A percentile compares a stretch with the other conserved stretches of the same genome.
Conservation (phyloP, 2,888 invertebrate species). For the Sepioteuthis lessoniana region DNA sequence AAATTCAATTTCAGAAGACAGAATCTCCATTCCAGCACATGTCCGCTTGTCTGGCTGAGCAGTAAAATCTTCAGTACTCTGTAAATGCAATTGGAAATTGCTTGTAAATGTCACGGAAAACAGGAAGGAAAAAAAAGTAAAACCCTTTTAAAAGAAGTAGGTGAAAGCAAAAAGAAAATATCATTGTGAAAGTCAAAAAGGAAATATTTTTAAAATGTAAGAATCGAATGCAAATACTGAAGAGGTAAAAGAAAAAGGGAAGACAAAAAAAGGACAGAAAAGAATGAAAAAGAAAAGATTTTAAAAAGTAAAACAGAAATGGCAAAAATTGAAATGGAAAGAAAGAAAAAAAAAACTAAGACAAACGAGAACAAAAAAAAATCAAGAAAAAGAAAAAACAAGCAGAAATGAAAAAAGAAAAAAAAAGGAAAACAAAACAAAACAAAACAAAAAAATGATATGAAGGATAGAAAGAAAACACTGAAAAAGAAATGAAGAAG, state of each 20-base stretch:
- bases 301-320: too few relatives aligned
- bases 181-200: not conserved
- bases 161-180: not conserved
- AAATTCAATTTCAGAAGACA: slow-evolving; percentile 71
- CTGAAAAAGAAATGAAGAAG: too few relatives aligned
- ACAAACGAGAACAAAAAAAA: not conserved
- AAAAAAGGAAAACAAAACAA: not conserved
- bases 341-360: too few relatives aligned
- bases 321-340: too few relatives aligned
- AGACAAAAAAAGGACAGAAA: not conserved
- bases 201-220: not conserved
- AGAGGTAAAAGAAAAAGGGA: not conserved
- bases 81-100: slow-evolving; percentile 48
- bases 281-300: too few relatives aligned
- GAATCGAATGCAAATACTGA: not conserved
- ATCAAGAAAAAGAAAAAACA: not conserved
- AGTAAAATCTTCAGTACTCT: slow-evolving; percentile 65
- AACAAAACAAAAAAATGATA: not conserved
- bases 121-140: not conserved
- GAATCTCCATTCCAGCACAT: slow-evolving; percentile 69
- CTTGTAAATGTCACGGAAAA: not conserved
- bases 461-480: not conserved
- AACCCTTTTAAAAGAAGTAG: not conserved
- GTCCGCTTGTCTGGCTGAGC: slow-evolving; percentile 70
- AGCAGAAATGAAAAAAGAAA: not conserved